Evolutionary conservation across 2,113 vertebrate genomes (phyloP).

Genomic region (Enhydra lutris): DNA sequence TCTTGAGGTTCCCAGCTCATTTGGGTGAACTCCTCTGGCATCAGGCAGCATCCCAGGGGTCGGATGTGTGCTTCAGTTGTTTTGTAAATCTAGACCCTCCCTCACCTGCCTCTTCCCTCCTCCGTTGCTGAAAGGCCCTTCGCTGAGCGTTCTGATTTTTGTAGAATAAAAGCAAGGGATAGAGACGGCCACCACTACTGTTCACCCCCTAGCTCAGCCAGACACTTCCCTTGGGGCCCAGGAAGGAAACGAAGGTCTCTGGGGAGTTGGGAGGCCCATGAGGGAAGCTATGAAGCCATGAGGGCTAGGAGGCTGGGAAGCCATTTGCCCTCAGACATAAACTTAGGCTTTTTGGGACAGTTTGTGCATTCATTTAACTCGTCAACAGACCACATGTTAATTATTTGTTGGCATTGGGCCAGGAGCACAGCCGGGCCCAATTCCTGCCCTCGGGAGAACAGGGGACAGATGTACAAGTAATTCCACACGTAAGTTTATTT

Average conservation of each 20-base stretch:
- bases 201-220: not conserved
- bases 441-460: not conserved
- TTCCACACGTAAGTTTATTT: not conserved
- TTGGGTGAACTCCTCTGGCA: not conserved
- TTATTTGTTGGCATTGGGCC: not conserved
- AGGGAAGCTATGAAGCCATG: not conserved
- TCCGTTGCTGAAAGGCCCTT: not conserved
- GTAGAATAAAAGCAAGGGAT: slow-evolving; percentile 25
- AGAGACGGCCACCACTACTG: not conserved
- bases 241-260: not conserved
- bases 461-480: not conserved
- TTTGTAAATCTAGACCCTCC: not conserved
- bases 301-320: not conserved
- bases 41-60: not conserved
- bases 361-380: not conserved
- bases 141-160: slow-evolving; percentile 35
- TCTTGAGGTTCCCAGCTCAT: not conserved
- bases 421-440: not conserved
- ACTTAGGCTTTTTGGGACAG: not conserved
- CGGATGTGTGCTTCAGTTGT: not conserved
- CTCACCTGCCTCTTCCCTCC: not conserved
- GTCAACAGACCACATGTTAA: not conserved
- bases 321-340: slow-evolving; percentile 1
- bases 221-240: not conserved
- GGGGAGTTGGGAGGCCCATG: not conserved